Evolutionary conservation across 2,888 invertebrate genomes (phyloP).

Genomic region (Napeogenes sylphis): DNA sequence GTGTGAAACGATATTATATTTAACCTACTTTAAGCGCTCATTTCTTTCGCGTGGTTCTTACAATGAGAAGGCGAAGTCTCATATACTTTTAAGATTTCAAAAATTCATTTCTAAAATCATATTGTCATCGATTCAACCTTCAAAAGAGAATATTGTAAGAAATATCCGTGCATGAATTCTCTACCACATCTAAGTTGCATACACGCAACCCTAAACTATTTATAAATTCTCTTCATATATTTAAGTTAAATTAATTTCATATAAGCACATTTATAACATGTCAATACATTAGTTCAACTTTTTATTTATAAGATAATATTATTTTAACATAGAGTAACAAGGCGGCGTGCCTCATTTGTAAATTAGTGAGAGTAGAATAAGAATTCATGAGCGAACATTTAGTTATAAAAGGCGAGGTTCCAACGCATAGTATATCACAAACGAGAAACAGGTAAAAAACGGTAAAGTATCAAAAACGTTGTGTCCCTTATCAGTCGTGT

Average conservation of each 20-base stretch:
- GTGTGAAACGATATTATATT: constrained; percentile 18
- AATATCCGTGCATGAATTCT: constrained; percentile 54
- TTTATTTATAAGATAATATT: constrained; percentile 24
- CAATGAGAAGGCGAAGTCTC: constrained; percentile 36
- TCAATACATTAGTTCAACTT: constrained; percentile 30
- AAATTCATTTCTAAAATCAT: constrained; percentile 54
- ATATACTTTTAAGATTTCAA: constrained; percentile 40
- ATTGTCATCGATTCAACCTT: constrained; percentile 59
- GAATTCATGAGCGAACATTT: constrained; percentile 58
- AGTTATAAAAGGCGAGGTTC: constrained; percentile 58
- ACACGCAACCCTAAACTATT: constrained; percentile 29
- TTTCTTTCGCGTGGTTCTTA: constrained; percentile 29
- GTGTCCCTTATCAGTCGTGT: constrained; percentile 76
- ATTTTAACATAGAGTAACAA: constrained; percentile 20
- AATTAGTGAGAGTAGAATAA: constrained; percentile 35
- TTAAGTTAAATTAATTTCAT: constrained; percentile 25
- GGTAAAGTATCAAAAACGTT: constrained; percentile 75
- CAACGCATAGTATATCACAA: constrained; percentile 58
- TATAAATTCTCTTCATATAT: constrained; percentile 31
- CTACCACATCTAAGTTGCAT: constrained; percentile 38
- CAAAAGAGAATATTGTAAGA: constrained; percentile 38
- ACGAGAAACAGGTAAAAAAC: constrained; percentile 69
- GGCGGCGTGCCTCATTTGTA: constrained; percentile 19
- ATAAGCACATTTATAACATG: constrained; percentile 31
- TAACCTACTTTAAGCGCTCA: constrained; percentile 13